Conservation (phyloP, 37 sponge, comb jelly and placozoan genomes). For the Halichondria panicea region DNA sequence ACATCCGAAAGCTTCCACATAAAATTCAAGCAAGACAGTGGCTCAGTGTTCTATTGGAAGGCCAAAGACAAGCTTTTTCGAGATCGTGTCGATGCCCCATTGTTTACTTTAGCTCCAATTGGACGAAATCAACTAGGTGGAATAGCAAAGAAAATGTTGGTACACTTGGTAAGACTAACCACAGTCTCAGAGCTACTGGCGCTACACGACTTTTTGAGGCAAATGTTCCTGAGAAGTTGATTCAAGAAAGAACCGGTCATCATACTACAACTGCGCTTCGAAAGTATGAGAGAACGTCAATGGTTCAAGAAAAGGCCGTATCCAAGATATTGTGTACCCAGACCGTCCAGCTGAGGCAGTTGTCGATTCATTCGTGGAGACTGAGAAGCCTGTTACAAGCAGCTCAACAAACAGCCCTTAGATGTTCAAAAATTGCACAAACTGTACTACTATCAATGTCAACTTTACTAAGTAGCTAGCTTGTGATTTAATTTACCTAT, state of each 20-base stretch:
- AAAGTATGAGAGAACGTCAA: constrained; percentile 31
- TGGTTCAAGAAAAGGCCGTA: constrained; percentile 17
- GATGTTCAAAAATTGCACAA: no score
- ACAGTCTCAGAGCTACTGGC: constrained; percentile 47
- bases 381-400: no score
- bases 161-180: constrained; percentile 27
- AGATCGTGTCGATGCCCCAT: background rate
- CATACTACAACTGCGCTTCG: constrained; percentile 16
- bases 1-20: constrained; percentile 1
- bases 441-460: no score
- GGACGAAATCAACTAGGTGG: constrained; percentile 16
- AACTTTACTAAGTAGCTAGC: no score
- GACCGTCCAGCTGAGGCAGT: no score
- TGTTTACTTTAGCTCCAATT: constrained; percentile 3
- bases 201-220: constrained; percentile 30
- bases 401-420: no score
- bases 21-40: background rate
- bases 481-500: no score
- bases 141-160: constrained; percentile 30
- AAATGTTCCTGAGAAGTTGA: constrained; percentile 44
- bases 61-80: background rate
- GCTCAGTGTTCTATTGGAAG: constrained; percentile 4
- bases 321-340: no score
- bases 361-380: no score
- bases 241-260: constrained; percentile 51